These are phyloP conservation scores for Euglossa dilemma DNA, from an alignment of 1,140 invertebrate genomes.

Conservation along the genomic window DNA sequence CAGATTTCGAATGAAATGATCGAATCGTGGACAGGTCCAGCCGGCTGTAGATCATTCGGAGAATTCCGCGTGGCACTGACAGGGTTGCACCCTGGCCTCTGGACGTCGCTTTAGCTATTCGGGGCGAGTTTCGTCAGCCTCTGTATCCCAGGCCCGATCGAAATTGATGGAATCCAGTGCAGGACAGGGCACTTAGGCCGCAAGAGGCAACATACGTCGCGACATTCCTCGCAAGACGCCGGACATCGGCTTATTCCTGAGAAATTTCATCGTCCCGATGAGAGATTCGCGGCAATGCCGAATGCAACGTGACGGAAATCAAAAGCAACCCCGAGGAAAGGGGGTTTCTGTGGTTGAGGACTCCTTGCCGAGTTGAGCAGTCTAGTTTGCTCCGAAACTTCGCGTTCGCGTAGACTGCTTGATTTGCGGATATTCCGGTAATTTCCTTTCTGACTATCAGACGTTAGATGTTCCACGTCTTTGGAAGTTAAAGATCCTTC, in stretches of 20 bases:
- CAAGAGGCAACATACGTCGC: slow-evolving; percentile 9
- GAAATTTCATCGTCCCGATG: not conserved
- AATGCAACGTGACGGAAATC: not conserved
- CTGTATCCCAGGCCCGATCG: slow-evolving; percentile 5
- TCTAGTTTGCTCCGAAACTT: too few species aligned
- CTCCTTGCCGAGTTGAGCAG: too few species aligned
- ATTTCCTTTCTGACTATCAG: too few species aligned
- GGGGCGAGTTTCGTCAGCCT: slow-evolving; percentile 53
- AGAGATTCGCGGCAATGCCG: not conserved
- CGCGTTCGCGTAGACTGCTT: too few species aligned
- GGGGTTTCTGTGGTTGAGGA: not conserved
- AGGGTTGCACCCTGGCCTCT: not conserved
- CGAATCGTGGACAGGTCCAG: slow-evolving; percentile 21
- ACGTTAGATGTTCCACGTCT: too few species aligned
- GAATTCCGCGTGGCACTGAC: slow-evolving; percentile 13
- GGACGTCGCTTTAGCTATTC: slow-evolving; percentile 50
- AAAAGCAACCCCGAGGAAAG: not conserved
- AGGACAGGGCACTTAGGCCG: slow-evolving; percentile 21
- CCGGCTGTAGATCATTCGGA: slow-evolving; percentile 19
- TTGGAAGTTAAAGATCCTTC: too few species aligned
- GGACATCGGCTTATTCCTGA: not conserved
- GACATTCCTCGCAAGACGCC: slow-evolving; percentile 7
- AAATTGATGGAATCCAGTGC: slow-evolving; percentile 62
- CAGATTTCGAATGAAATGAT: slow-evolving; percentile 26
- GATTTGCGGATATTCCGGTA: too few species aligned